These are phyloP conservation scores for Adelognathus sp. DNA, from an alignment of 2,888 invertebrate species.

Conservation along the genomic window DNA sequence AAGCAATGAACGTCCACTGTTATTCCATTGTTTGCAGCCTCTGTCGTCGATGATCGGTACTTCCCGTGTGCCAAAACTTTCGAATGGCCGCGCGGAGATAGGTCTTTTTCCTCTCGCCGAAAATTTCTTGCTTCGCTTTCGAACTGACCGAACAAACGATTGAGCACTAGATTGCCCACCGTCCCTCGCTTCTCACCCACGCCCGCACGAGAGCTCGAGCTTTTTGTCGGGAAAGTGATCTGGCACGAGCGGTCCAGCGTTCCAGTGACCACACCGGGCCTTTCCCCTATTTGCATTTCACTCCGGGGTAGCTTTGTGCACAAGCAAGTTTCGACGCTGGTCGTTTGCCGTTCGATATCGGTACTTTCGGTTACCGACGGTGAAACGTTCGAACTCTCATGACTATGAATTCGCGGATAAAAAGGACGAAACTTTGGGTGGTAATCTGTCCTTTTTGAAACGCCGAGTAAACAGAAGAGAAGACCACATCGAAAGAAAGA, in stretches of 20 bases:
- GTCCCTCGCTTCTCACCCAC: not conserved
- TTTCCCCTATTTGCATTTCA: slow-evolving; percentile 42
- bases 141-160: not conserved
- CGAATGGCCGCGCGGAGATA: not conserved
- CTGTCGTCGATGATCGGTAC: not conserved
- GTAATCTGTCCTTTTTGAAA: not conserved
- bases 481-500: too few relatives aligned
- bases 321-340: not conserved
- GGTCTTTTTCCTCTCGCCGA: not conserved
- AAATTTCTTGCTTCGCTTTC: slow-evolving; percentile 11
- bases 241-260: not conserved
- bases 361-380: not conserved
- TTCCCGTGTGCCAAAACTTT: not conserved
- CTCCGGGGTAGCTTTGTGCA: slow-evolving; percentile 35
- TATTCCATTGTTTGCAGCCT: not conserved
- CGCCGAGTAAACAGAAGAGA: too few relatives aligned
- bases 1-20: not conserved
- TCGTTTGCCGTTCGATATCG: slow-evolving; percentile 3
- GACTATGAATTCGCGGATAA: not conserved
- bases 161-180: not conserved
- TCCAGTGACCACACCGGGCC: slow-evolving; percentile 16
- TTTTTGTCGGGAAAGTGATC: slow-evolving; percentile 18
- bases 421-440: not conserved
- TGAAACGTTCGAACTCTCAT: not conserved
- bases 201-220: not conserved